A percentile compares a stretch with the other conserved stretches of the same genome.
Evolutionary conservation across 2,113 vertebrate species (phyloP).

Genomic region (Carollia perspicillata): DNA sequence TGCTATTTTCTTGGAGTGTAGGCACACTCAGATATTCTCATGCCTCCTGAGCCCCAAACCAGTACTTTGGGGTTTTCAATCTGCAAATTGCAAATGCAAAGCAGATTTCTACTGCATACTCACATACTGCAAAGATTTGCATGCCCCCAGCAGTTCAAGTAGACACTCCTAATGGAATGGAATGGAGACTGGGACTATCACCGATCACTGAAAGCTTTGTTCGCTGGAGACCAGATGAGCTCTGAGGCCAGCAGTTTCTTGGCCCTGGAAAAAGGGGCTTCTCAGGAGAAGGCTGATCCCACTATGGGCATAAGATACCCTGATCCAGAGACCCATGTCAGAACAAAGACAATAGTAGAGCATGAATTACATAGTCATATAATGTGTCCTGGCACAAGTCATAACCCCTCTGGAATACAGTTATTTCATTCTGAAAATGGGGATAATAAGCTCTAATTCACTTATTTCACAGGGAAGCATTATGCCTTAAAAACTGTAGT

Average conservation of each 20-base stretch:
- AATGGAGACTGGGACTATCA: constrained; percentile 28
- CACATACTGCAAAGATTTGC: constrained; percentile 47
- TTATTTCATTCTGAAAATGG: constrained; percentile 23
- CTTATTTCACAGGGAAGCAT: constrained; percentile 29
- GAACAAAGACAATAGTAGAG: constrained; percentile 8
- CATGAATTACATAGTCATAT: constrained; percentile 29
- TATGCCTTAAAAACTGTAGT: constrained; percentile 40
- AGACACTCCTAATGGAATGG: constrained; percentile 57
- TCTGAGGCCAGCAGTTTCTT: constrained; percentile 35
- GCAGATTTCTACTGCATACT: constrained; percentile 56
- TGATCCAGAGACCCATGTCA: constrained; percentile 29
- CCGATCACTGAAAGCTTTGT: constrained; percentile 60
- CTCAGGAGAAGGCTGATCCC: constrained; percentile 29
- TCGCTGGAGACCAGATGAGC: constrained; percentile 56
- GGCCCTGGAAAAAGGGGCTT: background rate
- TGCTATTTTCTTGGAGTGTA: constrained; percentile 35
- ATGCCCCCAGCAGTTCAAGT: constrained; percentile 60
- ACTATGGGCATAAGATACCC: constrained; percentile 34
- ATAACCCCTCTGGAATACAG: background rate
- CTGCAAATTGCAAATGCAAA: constrained; percentile 64
- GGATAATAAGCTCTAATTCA: constrained; percentile 13
- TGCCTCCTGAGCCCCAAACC: constrained; percentile 11
- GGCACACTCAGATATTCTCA: constrained; percentile 25
- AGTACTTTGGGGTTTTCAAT: constrained; percentile 58
- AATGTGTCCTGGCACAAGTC: constrained; percentile 36